phyloP scores from a whole-genome alignment of 2,888 invertebrate species.

The Phlogophora meticulosa region DNA sequence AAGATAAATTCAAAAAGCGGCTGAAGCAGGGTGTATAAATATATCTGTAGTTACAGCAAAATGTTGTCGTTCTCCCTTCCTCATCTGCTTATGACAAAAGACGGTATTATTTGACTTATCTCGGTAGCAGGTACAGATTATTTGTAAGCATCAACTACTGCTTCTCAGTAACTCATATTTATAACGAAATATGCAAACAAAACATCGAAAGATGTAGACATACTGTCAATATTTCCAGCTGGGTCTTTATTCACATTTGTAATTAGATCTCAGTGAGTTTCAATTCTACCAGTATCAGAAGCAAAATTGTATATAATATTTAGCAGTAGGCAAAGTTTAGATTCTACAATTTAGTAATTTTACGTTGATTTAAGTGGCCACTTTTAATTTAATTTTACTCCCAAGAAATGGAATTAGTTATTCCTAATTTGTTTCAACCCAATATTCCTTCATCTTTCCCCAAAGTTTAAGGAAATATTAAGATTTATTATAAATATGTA shows the following conservation, averaged over 20 bases:
- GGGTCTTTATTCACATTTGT: not conserved
- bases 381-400: slow-evolving; percentile 40
- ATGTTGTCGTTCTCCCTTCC: slow-evolving; percentile 25
- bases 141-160: slow-evolving; percentile 35
- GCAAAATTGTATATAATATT: slow-evolving; percentile 23
- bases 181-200: slow-evolving; percentile 1
- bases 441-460: not conserved
- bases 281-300: slow-evolving; percentile 1
- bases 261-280: not conserved
- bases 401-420: slow-evolving; percentile 45
- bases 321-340: slow-evolving; percentile 22
- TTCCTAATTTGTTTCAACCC: slow-evolving; percentile 34
- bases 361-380: slow-evolving; percentile 39
- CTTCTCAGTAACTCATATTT: not conserved
- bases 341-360: slow-evolving; percentile 32
- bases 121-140: slow-evolving; percentile 29
- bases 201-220: slow-evolving; percentile 8
- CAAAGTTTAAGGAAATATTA: not conserved
- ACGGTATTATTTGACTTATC: slow-evolving; percentile 51
- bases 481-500: slow-evolving; percentile 1
- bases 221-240: not conserved
- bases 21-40: not conserved
- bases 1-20: slow-evolving; percentile 19
- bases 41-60: slow-evolving; percentile 20
- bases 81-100: slow-evolving; percentile 56